These are phyloP conservation scores for Andrena fulva DNA, from an alignment of 2,888 invertebrate species.

Conservation along the genomic window DNA sequence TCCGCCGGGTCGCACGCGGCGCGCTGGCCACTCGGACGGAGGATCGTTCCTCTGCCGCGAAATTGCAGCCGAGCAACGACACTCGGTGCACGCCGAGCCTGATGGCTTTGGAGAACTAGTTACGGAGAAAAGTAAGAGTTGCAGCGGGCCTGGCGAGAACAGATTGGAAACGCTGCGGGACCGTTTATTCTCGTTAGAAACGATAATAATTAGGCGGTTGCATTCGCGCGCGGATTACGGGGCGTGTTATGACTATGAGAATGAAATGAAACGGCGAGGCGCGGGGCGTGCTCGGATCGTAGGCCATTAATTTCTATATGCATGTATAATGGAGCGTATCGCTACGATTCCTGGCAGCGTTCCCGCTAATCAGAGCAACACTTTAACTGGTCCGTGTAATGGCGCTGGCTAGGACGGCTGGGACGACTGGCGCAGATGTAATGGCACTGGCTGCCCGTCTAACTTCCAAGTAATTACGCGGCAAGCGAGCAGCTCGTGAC, in stretches of 20 bases:
- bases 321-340: slow-evolving; percentile 26
- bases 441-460: background rate
- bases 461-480: slow-evolving; percentile 33
- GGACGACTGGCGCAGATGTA: background rate
- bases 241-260: background rate
- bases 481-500: slow-evolving; percentile 6
- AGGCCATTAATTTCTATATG: slow-evolving; percentile 24
- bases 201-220: slow-evolving; percentile 14
- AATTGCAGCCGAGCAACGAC: background rate
- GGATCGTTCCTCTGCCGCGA: background rate
- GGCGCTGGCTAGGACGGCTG: background rate
- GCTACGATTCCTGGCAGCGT: slow-evolving; percentile 16
- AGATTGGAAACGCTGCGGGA: slow-evolving; percentile 22
- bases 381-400: slow-evolving; percentile 31
- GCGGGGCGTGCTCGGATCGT: background rate
- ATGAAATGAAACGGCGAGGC: background rate
- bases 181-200: slow-evolving; percentile 24
- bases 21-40: too few relatives aligned
- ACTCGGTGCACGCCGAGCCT: too few relatives aligned
- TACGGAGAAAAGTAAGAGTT: slow-evolving; percentile 30
- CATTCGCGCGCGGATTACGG: slow-evolving; percentile 13
- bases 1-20: too few relatives aligned
- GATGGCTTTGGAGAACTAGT: background rate
- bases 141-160: background rate
- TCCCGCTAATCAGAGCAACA: slow-evolving; percentile 42